Evolutionary conservation across 2,797 vertebrate species (phyloP).

Genomic region (Streptopelia turtur): DNA sequence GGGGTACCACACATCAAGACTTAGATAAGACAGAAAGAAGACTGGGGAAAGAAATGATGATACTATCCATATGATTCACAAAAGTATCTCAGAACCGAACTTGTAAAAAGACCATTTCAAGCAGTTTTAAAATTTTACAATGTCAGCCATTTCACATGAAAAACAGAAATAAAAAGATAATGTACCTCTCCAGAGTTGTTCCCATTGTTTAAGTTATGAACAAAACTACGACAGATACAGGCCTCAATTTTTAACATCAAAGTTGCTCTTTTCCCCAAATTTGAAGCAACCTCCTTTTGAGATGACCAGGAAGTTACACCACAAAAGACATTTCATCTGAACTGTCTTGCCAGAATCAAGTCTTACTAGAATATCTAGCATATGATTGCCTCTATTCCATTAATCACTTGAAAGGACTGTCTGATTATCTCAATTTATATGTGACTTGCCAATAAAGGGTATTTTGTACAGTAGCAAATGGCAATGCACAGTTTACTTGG

Average conservation of each 20-base stretch:
- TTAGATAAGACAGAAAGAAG: not conserved
- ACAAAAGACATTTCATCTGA: not conserved
- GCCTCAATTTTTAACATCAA: not conserved
- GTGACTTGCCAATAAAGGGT: not conserved
- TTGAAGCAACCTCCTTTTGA: not conserved
- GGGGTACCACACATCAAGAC: not conserved
- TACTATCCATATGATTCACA: not conserved
- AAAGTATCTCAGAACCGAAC: not conserved
- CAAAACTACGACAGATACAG: fast-evolving
- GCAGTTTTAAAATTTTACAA: not conserved
- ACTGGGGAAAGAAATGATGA: not conserved
- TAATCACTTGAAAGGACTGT: not conserved
- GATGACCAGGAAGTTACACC: not conserved
- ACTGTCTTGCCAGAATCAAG: not conserved
- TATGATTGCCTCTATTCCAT: not conserved
- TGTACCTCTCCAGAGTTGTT: not conserved
- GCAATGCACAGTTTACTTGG: not conserved
- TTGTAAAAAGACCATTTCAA: not conserved
- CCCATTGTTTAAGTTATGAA: not conserved
- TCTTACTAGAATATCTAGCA: not conserved
- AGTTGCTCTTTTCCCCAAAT: not conserved
- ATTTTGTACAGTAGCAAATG: not conserved
- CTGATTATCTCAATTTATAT: not conserved
- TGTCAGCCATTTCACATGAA: not conserved
- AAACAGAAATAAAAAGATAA: not conserved